These are phyloP conservation scores for Hartigia nigra DNA, from an alignment of 2,888 invertebrate species.

Conservation along the genomic window DNA sequence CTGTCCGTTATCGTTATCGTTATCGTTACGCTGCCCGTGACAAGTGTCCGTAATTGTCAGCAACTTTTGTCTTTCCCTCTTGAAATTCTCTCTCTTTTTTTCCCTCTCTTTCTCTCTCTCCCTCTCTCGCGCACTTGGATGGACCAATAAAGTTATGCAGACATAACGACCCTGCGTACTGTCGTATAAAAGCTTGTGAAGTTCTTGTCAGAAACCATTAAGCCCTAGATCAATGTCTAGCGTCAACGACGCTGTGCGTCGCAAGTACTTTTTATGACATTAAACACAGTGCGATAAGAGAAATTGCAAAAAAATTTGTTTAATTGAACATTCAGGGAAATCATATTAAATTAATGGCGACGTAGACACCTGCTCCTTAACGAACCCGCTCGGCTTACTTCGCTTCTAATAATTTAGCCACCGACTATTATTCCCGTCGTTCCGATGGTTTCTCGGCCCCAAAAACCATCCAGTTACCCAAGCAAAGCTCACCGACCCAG, in stretches of 20 bases:
- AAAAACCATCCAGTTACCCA: neutral
- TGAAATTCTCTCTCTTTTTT: conserved; percentile 19
- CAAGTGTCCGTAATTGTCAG: neutral
- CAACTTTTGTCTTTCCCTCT: conserved; percentile 20
- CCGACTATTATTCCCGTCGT: neutral
- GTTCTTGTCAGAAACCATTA: neutral
- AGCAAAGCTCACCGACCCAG: neutral
- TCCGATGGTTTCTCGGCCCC: neutral
- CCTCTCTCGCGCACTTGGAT: conserved; percentile 3
- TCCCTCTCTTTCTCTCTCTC: conserved; percentile 2
- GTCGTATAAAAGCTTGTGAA: neutral
- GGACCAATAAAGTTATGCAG: conserved; percentile 20
- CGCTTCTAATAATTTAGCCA: neutral
- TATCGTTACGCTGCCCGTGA: neutral
- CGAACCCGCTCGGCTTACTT: neutral
- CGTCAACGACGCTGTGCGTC: neutral
- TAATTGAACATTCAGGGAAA: neutral
- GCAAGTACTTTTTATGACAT: neutral
- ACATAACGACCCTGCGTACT: neutral
- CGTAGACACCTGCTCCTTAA: neutral
- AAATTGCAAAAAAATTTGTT: neutral
- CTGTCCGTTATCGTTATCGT: neutral
- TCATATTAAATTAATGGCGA: neutral
- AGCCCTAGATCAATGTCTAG: neutral
- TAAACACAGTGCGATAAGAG: neutral